These are phyloP conservation scores for Rhizomys pruinosus DNA, from an alignment of 2,113 vertebrate genomes.

Conservation along the genomic window DNA sequence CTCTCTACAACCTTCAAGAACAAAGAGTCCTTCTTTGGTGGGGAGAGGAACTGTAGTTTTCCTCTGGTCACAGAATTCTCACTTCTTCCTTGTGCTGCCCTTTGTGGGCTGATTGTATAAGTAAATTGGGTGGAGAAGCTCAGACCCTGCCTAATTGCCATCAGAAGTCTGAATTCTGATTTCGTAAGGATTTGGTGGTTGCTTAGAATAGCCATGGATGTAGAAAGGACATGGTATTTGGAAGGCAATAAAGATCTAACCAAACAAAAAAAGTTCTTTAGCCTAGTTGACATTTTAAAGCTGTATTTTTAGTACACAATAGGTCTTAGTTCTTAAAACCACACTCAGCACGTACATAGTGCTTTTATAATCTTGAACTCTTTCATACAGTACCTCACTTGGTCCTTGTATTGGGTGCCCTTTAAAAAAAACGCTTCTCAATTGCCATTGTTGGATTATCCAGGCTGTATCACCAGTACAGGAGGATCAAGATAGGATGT, in stretches of 20 bases:
- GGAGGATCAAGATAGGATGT: too few species aligned
- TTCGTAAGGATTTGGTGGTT: slow-evolving; percentile 27
- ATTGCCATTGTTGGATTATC: too few species aligned
- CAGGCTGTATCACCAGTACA: too few species aligned
- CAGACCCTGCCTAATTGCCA: background rate
- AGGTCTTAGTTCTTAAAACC: background rate
- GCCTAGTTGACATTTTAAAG: slow-evolving; percentile 46
- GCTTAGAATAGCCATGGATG: background rate
- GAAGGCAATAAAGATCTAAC: background rate
- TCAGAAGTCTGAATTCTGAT: slow-evolving; percentile 8
- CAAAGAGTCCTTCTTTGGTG: slow-evolving; percentile 16
- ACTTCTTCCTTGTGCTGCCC: background rate
- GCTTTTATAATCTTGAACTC: background rate
- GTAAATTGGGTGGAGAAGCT: background rate
- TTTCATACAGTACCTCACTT: background rate
- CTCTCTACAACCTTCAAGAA: slow-evolving; percentile 25
- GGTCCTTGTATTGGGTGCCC: background rate
- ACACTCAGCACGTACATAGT: background rate
- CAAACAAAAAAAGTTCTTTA: slow-evolving; percentile 37
- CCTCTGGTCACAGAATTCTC: background rate
- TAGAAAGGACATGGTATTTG: background rate
- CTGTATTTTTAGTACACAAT: background rate
- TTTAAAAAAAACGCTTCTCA: background rate
- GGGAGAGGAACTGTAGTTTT: background rate
- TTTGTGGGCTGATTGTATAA: slow-evolving; percentile 28